These are phyloP conservation scores for Babyrousa celebensis DNA, from an alignment of 2,797 vertebrate genomes.

Conservation along the genomic window DNA sequence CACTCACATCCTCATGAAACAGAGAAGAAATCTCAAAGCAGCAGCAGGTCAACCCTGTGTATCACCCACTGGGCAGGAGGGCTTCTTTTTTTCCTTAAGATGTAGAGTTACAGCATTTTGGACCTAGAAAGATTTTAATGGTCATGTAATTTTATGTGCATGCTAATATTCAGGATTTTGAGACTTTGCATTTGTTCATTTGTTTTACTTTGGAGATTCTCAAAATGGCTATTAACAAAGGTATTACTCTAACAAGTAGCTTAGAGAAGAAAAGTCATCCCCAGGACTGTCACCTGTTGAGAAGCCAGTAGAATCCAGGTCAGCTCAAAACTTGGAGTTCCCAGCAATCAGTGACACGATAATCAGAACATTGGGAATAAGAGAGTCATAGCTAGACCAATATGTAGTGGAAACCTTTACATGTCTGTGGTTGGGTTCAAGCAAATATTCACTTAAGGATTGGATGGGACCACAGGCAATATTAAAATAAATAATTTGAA, in stretches of 20 bases:
- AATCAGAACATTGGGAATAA: neutral
- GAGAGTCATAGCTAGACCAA: neutral
- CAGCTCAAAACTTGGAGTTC: constrained; percentile 26
- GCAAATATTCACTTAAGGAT: neutral
- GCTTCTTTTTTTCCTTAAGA: neutral
- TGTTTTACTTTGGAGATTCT: constrained; percentile 58
- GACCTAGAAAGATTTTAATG: neutral
- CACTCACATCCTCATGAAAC: neutral
- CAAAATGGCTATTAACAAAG: neutral
- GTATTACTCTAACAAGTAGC: neutral
- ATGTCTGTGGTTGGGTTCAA: constrained; percentile 10
- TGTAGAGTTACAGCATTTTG: neutral
- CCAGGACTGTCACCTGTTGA: neutral
- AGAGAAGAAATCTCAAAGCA: neutral
- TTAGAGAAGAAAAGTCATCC: constrained; percentile 5
- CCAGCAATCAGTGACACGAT: neutral
- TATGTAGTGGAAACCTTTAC: neutral
- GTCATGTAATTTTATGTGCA: neutral
- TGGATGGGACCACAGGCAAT: constrained; percentile 20
- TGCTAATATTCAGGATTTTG: constrained; percentile 43
- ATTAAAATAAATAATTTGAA: constrained; percentile 47
- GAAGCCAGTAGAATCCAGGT: constrained; percentile 30
- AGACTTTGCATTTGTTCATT: neutral
- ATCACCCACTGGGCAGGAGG: neutral
- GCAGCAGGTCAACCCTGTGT: neutral